phyloP scores from a whole-genome alignment of 2,888 invertebrate species.

The Ophraella communa region DNA sequence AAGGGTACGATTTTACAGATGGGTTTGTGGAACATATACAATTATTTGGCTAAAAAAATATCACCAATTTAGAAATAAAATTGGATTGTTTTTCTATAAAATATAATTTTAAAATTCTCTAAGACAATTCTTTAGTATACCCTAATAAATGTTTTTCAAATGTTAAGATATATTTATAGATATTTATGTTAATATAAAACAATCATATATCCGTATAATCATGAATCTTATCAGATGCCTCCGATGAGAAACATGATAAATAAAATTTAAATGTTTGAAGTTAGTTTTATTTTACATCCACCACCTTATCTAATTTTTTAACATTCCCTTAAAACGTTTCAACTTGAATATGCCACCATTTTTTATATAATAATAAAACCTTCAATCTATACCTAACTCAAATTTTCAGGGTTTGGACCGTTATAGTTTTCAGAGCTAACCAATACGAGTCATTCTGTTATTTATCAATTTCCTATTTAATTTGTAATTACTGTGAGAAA shows the following conservation, averaged over 20 bases:
- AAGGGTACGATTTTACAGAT: background rate
- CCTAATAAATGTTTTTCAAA: slow-evolving; percentile 54
- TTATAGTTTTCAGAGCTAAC: too few relatives aligned
- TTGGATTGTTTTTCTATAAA: slow-evolving; percentile 34
- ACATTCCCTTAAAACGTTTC: too few relatives aligned
- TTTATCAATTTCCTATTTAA: too few relatives aligned
- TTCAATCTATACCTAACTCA: too few relatives aligned
- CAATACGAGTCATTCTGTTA: too few relatives aligned
- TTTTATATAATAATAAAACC: too few relatives aligned
- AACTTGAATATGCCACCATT: too few relatives aligned
- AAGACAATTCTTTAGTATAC: slow-evolving; percentile 47
- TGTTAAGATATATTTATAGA: slow-evolving; percentile 49
- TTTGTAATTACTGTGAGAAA: too few relatives aligned
- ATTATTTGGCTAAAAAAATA: slow-evolving; percentile 28
- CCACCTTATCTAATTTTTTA: too few relatives aligned
- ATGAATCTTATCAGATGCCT: slow-evolving; percentile 56
- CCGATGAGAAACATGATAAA: slow-evolving; percentile 55
- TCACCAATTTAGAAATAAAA: slow-evolving; percentile 39
- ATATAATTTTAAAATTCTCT: slow-evolving; percentile 33
- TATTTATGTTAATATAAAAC: slow-evolving; percentile 47
- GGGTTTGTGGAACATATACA: slow-evolving; percentile 12
- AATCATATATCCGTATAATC: slow-evolving; percentile 45
- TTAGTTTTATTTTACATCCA: slow-evolving; percentile 15
- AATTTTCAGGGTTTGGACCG: too few relatives aligned
- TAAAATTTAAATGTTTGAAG: slow-evolving; percentile 50